Evolutionary conservation across 2,888 invertebrate species (phyloP), one percentile per base, ranked within the genome.

Genomic region (Drosophila nigritarsus): DNA sequence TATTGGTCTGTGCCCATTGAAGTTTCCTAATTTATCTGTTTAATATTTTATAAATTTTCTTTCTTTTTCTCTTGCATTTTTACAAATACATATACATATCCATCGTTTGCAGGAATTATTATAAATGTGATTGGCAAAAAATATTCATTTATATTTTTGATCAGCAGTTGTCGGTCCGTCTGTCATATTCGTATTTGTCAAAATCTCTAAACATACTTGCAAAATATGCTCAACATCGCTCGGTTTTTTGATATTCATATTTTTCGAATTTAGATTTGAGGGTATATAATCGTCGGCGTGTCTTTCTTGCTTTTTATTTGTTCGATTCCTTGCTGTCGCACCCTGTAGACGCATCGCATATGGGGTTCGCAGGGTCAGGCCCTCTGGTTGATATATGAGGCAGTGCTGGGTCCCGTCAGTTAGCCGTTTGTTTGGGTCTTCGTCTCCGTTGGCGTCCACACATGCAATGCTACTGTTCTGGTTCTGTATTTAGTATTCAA

Each of bases 391-490:
- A 83, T 86, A 74, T 73, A 83, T 74, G 72, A 61, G 76, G 51
- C 48, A 49, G 51, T 53, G 65, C 53, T 30, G 50, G 71, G 71
- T 45, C 15, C 50, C 48, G 71, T 75, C 75, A 65, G 70, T 56
- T 58, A 60, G 42, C 55, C 60, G 50, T 74, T 64, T 74, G 54
- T 68, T 61, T 65, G 53, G 49, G 40, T 30, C 62, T n/a, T 27
- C 55, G 63, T 59, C 62, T 56, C 70, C 64, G 55, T 61, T 64
- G 49, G 40, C 61, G 36, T 58, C 69, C 77, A 73, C 83, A 78
- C 83, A 83, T 84, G 82, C 85, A 71, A 84, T 64, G 83, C 83
- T 87, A 87, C 83, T 71, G 83, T 83, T 70, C 63, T 30, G 48
- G 40, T 49, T 56, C 34, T 5, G 34, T 45, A 53, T 45, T 58